A percentile compares a stretch with the other conserved stretches of the same genome.
Evolutionary conservation across 2,888 invertebrate species (phyloP).

Genomic region (Subacronicta megacephala): DNA sequence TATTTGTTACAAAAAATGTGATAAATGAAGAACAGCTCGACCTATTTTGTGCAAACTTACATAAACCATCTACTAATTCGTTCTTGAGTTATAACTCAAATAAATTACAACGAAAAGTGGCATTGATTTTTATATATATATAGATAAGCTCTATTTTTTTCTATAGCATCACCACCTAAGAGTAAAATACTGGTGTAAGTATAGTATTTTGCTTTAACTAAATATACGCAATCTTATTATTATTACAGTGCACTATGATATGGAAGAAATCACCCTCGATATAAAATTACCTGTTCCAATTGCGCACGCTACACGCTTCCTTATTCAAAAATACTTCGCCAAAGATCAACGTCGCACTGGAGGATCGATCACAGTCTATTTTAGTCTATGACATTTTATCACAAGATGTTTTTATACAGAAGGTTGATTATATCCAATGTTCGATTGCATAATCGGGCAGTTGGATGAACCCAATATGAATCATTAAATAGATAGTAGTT

Average conservation of each 20-base stretch:
- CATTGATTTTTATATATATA: too few species aligned
- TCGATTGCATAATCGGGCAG: not conserved
- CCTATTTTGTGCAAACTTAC: too few species aligned
- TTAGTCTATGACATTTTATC: slow-evolving; percentile 47
- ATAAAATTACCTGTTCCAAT: slow-evolving; percentile 41
- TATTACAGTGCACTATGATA: not conserved
- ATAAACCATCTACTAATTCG: too few species aligned
- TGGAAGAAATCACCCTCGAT: not conserved
- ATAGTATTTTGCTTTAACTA: not conserved
- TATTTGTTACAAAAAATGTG: too few species aligned
- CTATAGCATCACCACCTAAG: not conserved
- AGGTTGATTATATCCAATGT: slow-evolving; percentile 3
- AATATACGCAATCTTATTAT: not conserved
- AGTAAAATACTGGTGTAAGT: not conserved
- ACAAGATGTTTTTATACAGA: slow-evolving; percentile 7
- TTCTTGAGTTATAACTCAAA: too few species aligned
- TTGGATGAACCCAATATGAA: not conserved
- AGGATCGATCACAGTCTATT: slow-evolving; percentile 56
- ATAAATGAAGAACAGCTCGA: too few species aligned
- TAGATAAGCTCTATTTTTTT: too few species aligned
- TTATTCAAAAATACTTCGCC: slow-evolving; percentile 49
- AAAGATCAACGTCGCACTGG: slow-evolving; percentile 56
- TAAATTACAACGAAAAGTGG: too few species aligned
- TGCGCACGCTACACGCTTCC: slow-evolving; percentile 44
- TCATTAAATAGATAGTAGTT: too few species aligned